Evolutionary conservation across 2,113 vertebrate species (phyloP).

Genomic region (Cacatua alba): DNA sequence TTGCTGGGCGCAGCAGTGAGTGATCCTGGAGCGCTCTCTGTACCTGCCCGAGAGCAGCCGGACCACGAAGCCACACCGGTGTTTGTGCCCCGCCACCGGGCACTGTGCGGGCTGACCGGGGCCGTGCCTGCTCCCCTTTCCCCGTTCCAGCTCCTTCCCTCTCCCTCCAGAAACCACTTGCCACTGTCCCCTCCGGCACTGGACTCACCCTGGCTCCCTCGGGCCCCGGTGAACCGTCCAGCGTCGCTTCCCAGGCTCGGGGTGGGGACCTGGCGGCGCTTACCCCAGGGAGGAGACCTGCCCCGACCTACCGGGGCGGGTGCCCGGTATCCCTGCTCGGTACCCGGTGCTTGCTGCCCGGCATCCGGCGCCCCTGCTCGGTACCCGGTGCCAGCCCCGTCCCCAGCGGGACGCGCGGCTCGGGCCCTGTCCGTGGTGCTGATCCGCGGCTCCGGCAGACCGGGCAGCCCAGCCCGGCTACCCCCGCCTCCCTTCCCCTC

Average conservation of each 20-base stretch:
- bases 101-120: neutral
- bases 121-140: neutral
- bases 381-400: neutral
- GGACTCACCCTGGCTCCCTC: neutral
- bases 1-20: rapidly evolving
- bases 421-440: constrained; percentile 55
- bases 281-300: neutral
- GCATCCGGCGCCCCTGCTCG: too few species aligned
- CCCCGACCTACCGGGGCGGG: neutral
- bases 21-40: rapidly evolving
- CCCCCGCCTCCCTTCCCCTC: neutral
- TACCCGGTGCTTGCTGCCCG: too few species aligned
- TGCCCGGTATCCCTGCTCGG: too few species aligned
- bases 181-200: neutral
- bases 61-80: neutral
- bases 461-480: neutral
- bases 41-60: neutral
- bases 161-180: neutral
- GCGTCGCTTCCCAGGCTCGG: neutral
- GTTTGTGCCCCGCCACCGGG: neutral
- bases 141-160: neutral
- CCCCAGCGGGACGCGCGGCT: neutral
- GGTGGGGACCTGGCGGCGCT: rapidly evolving
- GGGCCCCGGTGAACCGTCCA: neutral
- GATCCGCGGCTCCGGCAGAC: neutral